These are phyloP conservation scores for Caenorhabditis becei DNA, from an alignment of 2,888 invertebrate species.

Conservation along the genomic window DNA sequence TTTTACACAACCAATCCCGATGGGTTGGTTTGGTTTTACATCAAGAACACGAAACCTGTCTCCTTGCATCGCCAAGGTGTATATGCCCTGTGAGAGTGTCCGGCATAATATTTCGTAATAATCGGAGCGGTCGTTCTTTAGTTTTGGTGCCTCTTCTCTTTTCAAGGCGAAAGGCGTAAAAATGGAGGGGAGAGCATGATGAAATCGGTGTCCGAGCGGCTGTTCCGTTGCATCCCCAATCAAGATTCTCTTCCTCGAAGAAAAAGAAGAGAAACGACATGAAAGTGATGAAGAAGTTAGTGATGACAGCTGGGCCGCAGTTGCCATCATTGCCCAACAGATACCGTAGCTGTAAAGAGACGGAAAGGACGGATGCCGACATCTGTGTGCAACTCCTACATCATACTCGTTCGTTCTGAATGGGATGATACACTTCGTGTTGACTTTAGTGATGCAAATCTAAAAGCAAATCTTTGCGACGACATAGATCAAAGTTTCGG, in stretches of 20 bases:
- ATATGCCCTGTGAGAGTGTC: conserved; percentile 16
- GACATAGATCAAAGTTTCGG: conserved; percentile 1
- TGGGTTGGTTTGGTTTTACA: conserved; percentile 35
- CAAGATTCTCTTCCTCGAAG: not conserved
- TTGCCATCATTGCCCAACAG: conserved; percentile 4
- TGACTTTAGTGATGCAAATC: conserved; percentile 25
- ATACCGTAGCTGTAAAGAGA: conserved; percentile 48
- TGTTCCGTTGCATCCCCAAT: not conserved
- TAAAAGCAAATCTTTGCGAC: not conserved
- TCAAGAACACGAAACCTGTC: conserved; percentile 46
- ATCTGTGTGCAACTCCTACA: conserved; percentile 44
- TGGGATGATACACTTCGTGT: conserved; percentile 26
- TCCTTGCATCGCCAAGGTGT: not conserved
- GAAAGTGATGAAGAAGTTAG: conserved; percentile 10
- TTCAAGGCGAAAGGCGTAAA: not conserved
- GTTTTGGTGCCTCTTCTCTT: not conserved
- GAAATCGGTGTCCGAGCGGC: conserved; percentile 28
- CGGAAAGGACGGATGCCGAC: conserved; percentile 12
- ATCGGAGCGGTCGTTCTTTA: conserved; percentile 15
- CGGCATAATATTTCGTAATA: conserved; percentile 52
- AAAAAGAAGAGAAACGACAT: not conserved
- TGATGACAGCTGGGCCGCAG: conserved; percentile 35
- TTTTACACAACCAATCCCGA: conserved; percentile 53
- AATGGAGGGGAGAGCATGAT: conserved; percentile 19
- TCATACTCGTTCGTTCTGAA: conserved; percentile 46